phyloP scores from a whole-genome alignment of 2,797 vertebrate genomes.

The Artibeus lituratus region DNA sequence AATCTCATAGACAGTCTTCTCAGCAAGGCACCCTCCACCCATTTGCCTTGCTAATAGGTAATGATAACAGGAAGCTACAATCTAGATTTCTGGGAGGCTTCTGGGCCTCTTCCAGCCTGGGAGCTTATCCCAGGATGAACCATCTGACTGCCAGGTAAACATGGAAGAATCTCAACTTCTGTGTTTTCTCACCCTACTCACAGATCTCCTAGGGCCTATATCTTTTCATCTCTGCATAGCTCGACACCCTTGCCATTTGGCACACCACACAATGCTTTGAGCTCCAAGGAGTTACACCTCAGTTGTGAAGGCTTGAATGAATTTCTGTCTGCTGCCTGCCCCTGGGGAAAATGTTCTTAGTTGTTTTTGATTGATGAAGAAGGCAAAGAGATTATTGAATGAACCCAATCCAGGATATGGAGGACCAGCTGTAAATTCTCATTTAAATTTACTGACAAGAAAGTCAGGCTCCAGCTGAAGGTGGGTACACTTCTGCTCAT shows the following conservation, averaged over 20 bases:
- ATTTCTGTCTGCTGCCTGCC: not conserved
- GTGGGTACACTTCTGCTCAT: not conserved
- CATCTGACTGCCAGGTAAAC: not conserved
- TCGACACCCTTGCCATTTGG: not conserved
- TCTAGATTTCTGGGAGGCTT: not conserved
- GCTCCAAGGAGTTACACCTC: not conserved
- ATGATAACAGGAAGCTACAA: not conserved
- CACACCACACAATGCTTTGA: not conserved
- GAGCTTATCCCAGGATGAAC: not conserved
- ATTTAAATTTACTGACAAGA: not conserved
- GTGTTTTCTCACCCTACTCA: not conserved
- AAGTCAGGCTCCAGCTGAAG: not conserved
- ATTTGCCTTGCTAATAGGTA: not conserved
- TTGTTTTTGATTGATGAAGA: not conserved
- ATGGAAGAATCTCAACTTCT: not conserved
- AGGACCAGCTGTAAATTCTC: not conserved
- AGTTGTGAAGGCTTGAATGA: not conserved
- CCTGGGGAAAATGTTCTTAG: not conserved
- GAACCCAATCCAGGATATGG: not conserved
- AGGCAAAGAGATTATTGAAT: not conserved
- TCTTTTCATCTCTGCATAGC: not conserved
- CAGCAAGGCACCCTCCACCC: not conserved
- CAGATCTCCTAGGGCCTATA: not conserved
- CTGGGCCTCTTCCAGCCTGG: not conserved
- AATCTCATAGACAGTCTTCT: not conserved